Evolutionary conservation across 2,888 invertebrate genomes (phyloP), one percentile per base, ranked within the genome.

Genomic region (Drosophila robusta): DNA sequence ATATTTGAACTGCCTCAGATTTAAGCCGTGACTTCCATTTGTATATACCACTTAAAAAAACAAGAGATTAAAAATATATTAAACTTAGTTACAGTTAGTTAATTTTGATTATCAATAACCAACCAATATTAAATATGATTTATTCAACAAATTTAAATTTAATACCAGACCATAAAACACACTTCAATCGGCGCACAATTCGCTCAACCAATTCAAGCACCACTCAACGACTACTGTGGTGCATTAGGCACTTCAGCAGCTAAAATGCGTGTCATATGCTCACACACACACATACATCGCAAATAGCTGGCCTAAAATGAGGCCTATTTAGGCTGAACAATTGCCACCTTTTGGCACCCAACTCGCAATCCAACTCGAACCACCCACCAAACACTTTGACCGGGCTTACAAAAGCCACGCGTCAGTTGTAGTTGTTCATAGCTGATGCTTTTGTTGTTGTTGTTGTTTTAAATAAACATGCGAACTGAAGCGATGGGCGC

Each of bases 401-500:
- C 63, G 56, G 60, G 44, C 60, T 54, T 41, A 67, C 65, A 65
- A 79, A 70, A 60, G 78, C 69, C 54, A 64, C 69, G 38, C 56
- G 47, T 42, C 45, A 42, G 46, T 11, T 56, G 49, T 46, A 51
- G 32, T n/a, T 69, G 45, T 42, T 62, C 38, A 34, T 22, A 47
- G 68, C 65, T 63, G 58, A 29, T 36, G 58, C 8, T 46, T 32
- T 38, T 44, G 38, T 32, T 60, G 60, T 1, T 26, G 26, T 46
- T 62, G 63, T 62, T 54, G 74, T 61, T 79, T 85, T 76, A 88
- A 83, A 85, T 84, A 89, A 87, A 84, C 85, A 87, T 75, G 65
- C 68, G 57, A 80, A 50, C 32, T 51, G 60, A 56, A 47, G 52
- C 47, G 55, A 57, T 47, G 55, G 47, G 45, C 47, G 62, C 54